Evolutionary conservation across 2,888 invertebrate genomes (phyloP).

Genomic region (Zelleria hepariella): DNA sequence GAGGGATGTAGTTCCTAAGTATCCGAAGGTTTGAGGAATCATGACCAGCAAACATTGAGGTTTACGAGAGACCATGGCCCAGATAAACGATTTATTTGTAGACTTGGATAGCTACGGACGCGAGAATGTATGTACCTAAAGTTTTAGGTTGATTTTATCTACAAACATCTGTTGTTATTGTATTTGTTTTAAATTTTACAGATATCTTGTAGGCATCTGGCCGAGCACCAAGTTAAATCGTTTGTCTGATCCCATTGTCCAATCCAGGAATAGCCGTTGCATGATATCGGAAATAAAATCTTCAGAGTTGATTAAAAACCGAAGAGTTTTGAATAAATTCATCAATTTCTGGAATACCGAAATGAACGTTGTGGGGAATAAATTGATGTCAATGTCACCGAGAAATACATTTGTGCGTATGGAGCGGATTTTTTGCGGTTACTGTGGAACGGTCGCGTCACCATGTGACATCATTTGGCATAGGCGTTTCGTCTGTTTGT

Average conservation of each 20-base stretch:
- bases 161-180: neutral
- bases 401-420: too few species aligned
- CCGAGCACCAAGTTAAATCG: neutral
- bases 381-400: neutral
- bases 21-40: neutral
- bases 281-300: neutral
- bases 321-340: too few species aligned
- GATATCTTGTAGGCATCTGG: neutral
- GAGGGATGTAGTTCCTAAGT: neutral
- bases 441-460: neutral
- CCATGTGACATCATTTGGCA: slow-evolving; percentile 40
- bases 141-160: neutral
- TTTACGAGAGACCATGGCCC: slow-evolving; percentile 55
- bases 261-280: neutral
- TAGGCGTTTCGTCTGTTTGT: slow-evolving; percentile 44
- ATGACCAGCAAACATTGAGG: slow-evolving; percentile 25
- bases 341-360: neutral
- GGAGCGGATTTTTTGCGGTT: neutral
- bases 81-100: slow-evolving; percentile 49
- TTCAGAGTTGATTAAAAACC: neutral
- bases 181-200: neutral
- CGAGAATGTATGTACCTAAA: neutral
- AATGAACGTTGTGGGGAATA: neutral
- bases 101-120: slow-evolving; percentile 25
- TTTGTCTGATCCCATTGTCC: neutral